Percentiles rank a stretch among this genome's conserved stretches.
These are phyloP conservation scores for Crotalus helleri DNA, from an alignment of 2,113 vertebrate genomes.

Conservation along the genomic window DNA sequence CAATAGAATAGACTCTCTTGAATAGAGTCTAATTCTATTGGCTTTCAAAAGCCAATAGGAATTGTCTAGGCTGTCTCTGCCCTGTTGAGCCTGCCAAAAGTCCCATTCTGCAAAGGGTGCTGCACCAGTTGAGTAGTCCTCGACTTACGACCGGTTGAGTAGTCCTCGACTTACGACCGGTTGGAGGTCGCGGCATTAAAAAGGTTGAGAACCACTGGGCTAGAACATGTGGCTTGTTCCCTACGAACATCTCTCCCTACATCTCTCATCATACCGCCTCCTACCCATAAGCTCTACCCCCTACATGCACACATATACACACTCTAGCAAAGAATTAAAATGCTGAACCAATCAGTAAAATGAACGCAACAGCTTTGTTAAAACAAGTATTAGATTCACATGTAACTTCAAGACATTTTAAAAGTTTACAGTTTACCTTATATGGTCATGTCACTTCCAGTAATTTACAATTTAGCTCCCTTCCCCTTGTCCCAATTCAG, in stretches of 20 bases:
- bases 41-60: no score
- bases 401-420: slow-evolving; percentile 51
- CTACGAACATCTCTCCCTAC: background rate
- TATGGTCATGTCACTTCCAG: slow-evolving; percentile 58
- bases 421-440: slow-evolving; percentile 61
- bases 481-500: slow-evolving; percentile 37
- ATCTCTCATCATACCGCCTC: background rate
- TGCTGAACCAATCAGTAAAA: slow-evolving; percentile 30
- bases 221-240: no score
- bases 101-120: no score
- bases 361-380: slow-evolving; percentile 35
- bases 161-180: no score
- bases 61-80: no score
- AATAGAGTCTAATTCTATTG: no score
- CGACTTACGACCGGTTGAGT: no score
- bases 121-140: no score
- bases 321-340: slow-evolving; percentile 33
- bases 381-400: slow-evolving; percentile 58
- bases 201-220: no score
- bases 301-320: background rate
- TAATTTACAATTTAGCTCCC: slow-evolving; percentile 57
- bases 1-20: no score
- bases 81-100: no score
- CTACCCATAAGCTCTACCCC: background rate
- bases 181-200: no score